phyloP scores from a whole-genome alignment of 2,113 vertebrate genomes.

The Pandion haliaetus region DNA sequence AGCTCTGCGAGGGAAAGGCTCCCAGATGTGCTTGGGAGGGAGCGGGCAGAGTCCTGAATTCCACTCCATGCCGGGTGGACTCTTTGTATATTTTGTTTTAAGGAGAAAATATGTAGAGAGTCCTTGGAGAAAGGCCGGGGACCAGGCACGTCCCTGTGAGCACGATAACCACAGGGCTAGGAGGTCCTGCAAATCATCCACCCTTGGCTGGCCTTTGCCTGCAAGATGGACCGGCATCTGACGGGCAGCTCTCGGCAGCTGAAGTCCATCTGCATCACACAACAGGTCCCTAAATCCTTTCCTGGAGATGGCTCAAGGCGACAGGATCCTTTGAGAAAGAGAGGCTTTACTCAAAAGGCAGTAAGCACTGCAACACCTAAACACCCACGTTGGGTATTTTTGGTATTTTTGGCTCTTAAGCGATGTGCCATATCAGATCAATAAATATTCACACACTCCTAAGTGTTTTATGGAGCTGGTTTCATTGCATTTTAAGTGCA shows the following conservation, averaged over 20 bases:
- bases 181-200: background rate
- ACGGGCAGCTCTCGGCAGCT: background rate
- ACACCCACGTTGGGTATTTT: background rate
- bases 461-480: background rate
- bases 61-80: background rate
- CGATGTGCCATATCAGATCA: background rate
- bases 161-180: background rate
- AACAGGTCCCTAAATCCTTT: background rate
- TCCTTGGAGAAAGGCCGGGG: background rate
- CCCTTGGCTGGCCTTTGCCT: background rate
- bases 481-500: background rate
- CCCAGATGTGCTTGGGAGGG: slow-evolving; percentile 50
- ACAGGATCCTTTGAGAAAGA: background rate
- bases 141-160: background rate
- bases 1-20: slow-evolving; percentile 44
- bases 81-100: slow-evolving; percentile 62
- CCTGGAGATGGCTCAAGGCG: background rate
- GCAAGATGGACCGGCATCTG: background rate
- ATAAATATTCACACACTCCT: background rate
- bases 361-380: background rate
- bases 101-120: slow-evolving; percentile 23
- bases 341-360: background rate
- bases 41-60: slow-evolving; percentile 37
- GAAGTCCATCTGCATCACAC: background rate
- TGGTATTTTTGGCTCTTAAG: background rate